phyloP scores from a whole-genome alignment of 2,797 vertebrate species.

The Lindbergichthys nudifrons region DNA sequence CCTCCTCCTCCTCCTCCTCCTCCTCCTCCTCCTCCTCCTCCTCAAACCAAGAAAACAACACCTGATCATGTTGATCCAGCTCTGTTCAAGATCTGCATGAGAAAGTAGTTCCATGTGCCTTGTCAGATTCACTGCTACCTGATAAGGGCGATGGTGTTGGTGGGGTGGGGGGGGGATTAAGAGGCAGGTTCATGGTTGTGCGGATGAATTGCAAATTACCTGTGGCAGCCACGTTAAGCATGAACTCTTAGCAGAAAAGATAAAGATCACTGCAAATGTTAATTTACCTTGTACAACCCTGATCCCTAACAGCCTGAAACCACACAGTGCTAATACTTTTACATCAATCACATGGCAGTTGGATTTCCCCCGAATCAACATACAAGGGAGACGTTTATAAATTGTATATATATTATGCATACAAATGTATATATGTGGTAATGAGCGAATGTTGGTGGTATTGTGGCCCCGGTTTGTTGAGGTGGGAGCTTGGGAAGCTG shows the following conservation, averaged over 20 bases:
- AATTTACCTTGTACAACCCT: not conserved
- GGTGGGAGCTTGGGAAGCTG: constrained; percentile 51
- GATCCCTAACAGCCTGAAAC: constrained; percentile 17
- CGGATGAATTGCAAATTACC: constrained; percentile 42
- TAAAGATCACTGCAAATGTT: constrained; percentile 19
- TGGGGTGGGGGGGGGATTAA: constrained; percentile 18
- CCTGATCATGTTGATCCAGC: constrained; percentile 61
- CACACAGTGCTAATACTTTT: constrained; percentile 7
- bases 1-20: not conserved
- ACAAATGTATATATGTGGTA: constrained; percentile 53
- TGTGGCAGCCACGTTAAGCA: constrained; percentile 16
- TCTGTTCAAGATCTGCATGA: constrained; percentile 30
- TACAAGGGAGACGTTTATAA: constrained; percentile 53
- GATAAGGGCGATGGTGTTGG: constrained; percentile 32
- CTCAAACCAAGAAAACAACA: constrained; percentile 30
- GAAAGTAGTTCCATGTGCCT: constrained; percentile 59
- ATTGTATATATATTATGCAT: constrained; percentile 54
- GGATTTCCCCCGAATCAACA: constrained; percentile 46
- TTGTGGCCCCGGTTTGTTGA: constrained; percentile 52
- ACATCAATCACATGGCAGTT: constrained; percentile 38
- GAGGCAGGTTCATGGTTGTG: constrained; percentile 36
- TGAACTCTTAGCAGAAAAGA: constrained; percentile 16
- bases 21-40: no score
- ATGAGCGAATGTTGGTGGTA: constrained; percentile 64
- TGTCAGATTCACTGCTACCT: constrained; percentile 53